A percentile compares a stretch with the other conserved stretches of the same genome.
These are phyloP conservation scores for Adela reaumurella DNA, from an alignment of 2,888 invertebrate genomes.

Conservation along the genomic window DNA sequence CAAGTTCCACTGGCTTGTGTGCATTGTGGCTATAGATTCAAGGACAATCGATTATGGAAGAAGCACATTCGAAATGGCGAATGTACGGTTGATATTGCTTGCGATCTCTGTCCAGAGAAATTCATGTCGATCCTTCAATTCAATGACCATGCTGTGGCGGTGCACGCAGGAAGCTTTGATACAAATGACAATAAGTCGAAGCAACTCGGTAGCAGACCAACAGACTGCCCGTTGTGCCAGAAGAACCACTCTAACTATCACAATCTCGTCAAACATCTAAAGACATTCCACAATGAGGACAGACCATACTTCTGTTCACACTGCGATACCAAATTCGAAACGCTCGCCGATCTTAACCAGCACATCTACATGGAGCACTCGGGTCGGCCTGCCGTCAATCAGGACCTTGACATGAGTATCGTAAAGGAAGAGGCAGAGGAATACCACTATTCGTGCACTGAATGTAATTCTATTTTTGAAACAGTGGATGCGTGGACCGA, in stretches of 20 bases:
- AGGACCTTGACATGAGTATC: slow-evolving; percentile 38
- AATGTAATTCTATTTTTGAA: slow-evolving; percentile 57
- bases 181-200: slow-evolving; percentile 32
- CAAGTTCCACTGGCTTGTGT: slow-evolving; percentile 37
- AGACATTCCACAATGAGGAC: slow-evolving; percentile 43
- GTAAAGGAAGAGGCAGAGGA: slow-evolving; percentile 51
- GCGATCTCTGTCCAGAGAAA: slow-evolving; percentile 45
- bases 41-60: slow-evolving; percentile 41
- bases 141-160: slow-evolving; percentile 41
- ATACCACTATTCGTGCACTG: slow-evolving; percentile 57
- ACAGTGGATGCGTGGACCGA: slow-evolving; percentile 55
- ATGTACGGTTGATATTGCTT: slow-evolving; percentile 57
- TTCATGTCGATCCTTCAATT: slow-evolving; percentile 47
- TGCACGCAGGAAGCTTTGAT: slow-evolving; percentile 43
- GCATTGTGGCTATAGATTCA: slow-evolving; percentile 42
- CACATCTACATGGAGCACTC: slow-evolving; percentile 59
- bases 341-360: slow-evolving; percentile 53
- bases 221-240: slow-evolving; percentile 53
- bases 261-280: slow-evolving; percentile 57
- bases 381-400: slow-evolving; percentile 21
- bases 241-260: slow-evolving; percentile 54
- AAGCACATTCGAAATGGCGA: slow-evolving; percentile 52
- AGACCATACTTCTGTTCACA: slow-evolving; percentile 57
- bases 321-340: slow-evolving; percentile 54
- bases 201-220: slow-evolving; percentile 43